A percentile compares a stretch with the other conserved stretches of the same genome.
phyloP scores from a whole-genome alignment of 2,113 vertebrate species.

The Herpailurus yagouaroundi region DNA sequence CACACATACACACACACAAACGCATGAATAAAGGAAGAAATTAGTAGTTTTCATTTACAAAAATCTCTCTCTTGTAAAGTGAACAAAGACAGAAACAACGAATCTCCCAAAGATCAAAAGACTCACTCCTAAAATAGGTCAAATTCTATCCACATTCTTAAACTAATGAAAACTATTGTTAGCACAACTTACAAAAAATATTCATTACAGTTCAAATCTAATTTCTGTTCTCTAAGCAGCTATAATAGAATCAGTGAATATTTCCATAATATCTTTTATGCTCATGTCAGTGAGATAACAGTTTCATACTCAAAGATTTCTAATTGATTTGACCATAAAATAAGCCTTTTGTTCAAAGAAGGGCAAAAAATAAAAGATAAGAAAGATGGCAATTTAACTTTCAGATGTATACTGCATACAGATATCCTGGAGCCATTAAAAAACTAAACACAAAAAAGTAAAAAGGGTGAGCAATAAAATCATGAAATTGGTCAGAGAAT shows the following conservation, averaged over 20 bases:
- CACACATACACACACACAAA: neutral
- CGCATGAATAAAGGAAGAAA: neutral
- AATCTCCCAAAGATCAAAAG: neutral
- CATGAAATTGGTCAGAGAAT: neutral
- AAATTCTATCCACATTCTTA: conserved; percentile 18
- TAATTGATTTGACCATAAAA: conserved; percentile 75
- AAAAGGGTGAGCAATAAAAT: neutral
- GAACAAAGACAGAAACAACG: neutral
- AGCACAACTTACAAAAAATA: conserved; percentile 59
- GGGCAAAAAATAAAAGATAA: neutral
- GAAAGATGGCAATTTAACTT: conserved; percentile 53
- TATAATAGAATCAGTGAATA: conserved; percentile 51
- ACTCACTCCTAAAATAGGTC: neutral
- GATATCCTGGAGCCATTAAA: neutral
- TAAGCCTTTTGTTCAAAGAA: conserved; percentile 67
- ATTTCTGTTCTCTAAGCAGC: conserved; percentile 24
- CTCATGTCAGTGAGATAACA: conserved; percentile 46
- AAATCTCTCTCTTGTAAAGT: neutral
- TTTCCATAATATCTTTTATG: conserved; percentile 60
- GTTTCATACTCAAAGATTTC: conserved; percentile 56
- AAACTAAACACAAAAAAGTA: neutral
- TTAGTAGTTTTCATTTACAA: neutral
- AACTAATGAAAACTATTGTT: conserved; percentile 30
- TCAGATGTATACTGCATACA: neutral
- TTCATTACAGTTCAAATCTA: conserved; percentile 56